A percentile compares a stretch with the other conserved stretches of the same genome.
phyloP scores from a whole-genome alignment of 2,113 vertebrate genomes.

The Bos indicus region DNA sequence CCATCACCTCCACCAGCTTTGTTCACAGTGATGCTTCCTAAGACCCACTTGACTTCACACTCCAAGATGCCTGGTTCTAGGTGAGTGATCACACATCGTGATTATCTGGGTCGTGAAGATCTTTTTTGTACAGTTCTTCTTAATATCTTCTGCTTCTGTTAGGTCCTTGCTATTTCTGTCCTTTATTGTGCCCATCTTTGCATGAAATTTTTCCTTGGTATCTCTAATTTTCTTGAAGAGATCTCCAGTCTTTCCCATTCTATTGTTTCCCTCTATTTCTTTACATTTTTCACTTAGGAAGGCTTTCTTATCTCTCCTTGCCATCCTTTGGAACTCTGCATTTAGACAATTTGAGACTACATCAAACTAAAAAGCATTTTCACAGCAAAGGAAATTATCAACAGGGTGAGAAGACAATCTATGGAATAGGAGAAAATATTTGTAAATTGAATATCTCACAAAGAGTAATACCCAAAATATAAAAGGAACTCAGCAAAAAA shows the following conservation, averaged over 20 bases:
- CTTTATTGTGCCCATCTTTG: background rate
- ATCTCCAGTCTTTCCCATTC: background rate
- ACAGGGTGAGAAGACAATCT: background rate
- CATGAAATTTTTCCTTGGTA: background rate
- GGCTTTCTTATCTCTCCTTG: background rate
- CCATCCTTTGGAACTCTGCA: background rate
- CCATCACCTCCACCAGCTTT: background rate
- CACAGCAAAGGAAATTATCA: background rate
- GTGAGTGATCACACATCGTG: background rate
- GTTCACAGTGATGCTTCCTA: background rate
- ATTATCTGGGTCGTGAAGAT: background rate
- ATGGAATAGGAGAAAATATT: background rate
- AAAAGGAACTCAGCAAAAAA: background rate
- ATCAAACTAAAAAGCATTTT: background rate
- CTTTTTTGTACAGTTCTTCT: background rate
- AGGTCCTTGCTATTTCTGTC: background rate
- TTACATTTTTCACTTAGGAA: background rate
- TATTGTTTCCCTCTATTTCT: background rate
- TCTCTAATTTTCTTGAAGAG: background rate
- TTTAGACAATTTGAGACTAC: background rate
- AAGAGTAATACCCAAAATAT: background rate
- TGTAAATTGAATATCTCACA: background rate
- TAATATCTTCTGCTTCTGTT: background rate
- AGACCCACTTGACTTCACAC: background rate
- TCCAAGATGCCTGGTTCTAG: background rate